Percentiles rank a stretch among this genome's conserved stretches.
These are phyloP conservation scores for Carollia perspicillata DNA, from an alignment of 2,113 vertebrate species.

Conservation along the genomic window DNA sequence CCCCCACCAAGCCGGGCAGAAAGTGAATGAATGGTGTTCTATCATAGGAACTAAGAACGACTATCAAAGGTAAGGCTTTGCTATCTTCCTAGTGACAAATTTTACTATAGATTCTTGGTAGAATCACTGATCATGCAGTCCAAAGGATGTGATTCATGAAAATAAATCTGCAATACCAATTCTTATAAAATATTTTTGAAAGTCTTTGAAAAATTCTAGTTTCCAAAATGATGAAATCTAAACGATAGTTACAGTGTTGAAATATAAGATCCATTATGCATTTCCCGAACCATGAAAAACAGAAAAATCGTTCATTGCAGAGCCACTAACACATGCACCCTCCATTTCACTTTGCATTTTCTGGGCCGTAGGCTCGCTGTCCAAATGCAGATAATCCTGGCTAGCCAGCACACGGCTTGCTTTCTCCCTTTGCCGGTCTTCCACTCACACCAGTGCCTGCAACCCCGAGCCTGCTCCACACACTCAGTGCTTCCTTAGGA, in stretches of 20 bases:
- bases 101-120: not conserved
- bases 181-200: not conserved
- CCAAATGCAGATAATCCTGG: not conserved
- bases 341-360: not conserved
- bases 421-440: not conserved
- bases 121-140: not conserved
- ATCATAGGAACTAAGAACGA: not conserved
- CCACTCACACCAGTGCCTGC: not conserved
- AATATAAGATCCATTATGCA: not conserved
- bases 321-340: not conserved
- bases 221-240: not conserved
- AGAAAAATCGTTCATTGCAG: not conserved
- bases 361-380: not conserved
- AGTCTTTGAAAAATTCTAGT: not conserved
- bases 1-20: not conserved
- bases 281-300: not conserved
- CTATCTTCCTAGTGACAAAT: not conserved
- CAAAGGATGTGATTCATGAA: not conserved
- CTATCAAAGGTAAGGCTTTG: not conserved
- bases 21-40: not conserved
- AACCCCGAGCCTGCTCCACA: not conserved
- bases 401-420: not conserved
- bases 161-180: not conserved
- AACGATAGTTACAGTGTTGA: not conserved
- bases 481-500: not conserved